Evolutionary conservation across 2,888 invertebrate species (phyloP).

Genomic region (Caenorhabditis japonica): DNA sequence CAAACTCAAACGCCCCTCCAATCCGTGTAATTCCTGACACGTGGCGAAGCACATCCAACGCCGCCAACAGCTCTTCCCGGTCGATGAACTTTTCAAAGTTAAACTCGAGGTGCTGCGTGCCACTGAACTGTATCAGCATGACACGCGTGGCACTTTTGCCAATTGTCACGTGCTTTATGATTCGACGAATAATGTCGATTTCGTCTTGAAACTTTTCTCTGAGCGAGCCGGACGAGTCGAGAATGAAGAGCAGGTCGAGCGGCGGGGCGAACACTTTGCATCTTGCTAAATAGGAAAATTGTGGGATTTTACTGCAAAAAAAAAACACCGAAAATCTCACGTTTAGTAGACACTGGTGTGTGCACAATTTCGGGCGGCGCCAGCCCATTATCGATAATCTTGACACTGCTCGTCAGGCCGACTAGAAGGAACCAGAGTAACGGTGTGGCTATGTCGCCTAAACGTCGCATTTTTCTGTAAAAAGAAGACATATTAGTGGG

Average conservation of each 20-base stretch:
- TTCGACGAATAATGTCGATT: conserved; percentile 72
- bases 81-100: conserved; percentile 72
- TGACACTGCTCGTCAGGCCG: conserved; percentile 56
- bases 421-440: conserved; percentile 32
- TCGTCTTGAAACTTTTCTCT: conserved; percentile 75
- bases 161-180: conserved; percentile 74
- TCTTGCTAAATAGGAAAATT: conserved; percentile 65
- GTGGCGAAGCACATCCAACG: conserved; percentile 70
- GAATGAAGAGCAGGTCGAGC: conserved; percentile 74
- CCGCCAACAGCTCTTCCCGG: conserved; percentile 69
- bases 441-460: conserved; percentile 30
- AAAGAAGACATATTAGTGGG: conserved; percentile 5
- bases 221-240: conserved; percentile 76
- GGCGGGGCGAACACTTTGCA: conserved; percentile 75
- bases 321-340: too few species aligned
- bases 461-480: conserved; percentile 43
- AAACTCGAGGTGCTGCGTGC: conserved; percentile 76
- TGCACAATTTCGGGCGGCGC: conserved; percentile 76
- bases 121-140: conserved; percentile 76
- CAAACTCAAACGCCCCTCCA: conserved; percentile 75
- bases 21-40: conserved; percentile 76
- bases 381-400: conserved; percentile 73
- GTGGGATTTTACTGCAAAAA: too few species aligned
- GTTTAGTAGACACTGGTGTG: conserved; percentile 71
- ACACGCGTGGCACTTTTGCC: conserved; percentile 73